Evolutionary conservation across 2,888 invertebrate genomes (phyloP).

Genomic region (Habrosyne pyritoides): DNA sequence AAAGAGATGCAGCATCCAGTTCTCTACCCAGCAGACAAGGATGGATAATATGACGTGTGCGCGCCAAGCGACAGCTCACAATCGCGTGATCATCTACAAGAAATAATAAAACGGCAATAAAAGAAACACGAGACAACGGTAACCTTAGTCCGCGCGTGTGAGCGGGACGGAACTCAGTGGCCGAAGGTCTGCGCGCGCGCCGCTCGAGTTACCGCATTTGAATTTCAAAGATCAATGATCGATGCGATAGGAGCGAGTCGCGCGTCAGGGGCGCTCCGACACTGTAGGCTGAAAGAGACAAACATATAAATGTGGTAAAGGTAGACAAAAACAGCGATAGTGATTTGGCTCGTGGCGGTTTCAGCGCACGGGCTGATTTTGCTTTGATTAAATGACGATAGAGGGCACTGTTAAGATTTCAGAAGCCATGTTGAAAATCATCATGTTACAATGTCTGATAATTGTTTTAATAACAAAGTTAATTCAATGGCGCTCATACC

Average conservation of each 20-base stretch:
- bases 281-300: constrained; percentile 47
- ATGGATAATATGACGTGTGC: constrained; percentile 75
- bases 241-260: constrained; percentile 76
- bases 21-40: constrained; percentile 37
- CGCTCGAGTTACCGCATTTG: constrained; percentile 78
- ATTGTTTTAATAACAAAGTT: constrained; percentile 37
- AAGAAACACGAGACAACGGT: constrained; percentile 80
- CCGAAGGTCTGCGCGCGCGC: constrained; percentile 75
- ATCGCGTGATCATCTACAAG: constrained; percentile 84
- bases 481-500: constrained; percentile 32
- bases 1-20: constrained; percentile 51
- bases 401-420: constrained; percentile 63
- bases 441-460: constrained; percentile 3
- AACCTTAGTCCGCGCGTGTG: constrained; percentile 63
- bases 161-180: constrained; percentile 66
- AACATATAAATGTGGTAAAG: constrained; percentile 23
- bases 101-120: constrained; percentile 84
- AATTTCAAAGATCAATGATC: constrained; percentile 83
- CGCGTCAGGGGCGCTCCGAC: constrained; percentile 54
- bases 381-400: constrained; percentile 37
- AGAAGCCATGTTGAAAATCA: constrained; percentile 13
- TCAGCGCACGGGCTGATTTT: constrained; percentile 50
- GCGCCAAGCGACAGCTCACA: constrained; percentile 82
- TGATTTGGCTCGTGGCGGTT: constrained; percentile 74
- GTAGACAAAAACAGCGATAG: constrained; percentile 47